Conservation (phyloP, 2,797 vertebrate genomes). For the Apogon talboti region DNA sequence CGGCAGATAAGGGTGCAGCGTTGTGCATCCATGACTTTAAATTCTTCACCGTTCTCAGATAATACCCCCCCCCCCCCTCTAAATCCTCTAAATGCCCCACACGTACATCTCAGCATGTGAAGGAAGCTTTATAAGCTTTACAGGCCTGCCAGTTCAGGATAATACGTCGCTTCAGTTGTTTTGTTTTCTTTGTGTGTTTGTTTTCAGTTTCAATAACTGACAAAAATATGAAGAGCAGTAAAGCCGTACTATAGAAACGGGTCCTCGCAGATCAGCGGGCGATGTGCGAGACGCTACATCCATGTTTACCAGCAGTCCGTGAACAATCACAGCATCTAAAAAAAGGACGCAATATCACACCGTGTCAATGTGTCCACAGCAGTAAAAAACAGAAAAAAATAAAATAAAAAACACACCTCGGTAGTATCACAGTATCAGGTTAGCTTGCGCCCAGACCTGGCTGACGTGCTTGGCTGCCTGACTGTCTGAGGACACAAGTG, state of each 20-base stretch:
- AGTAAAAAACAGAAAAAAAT: too few species aligned
- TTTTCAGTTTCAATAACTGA: not conserved
- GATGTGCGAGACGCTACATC: not conserved
- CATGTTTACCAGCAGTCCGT: slow-evolving; percentile 21
- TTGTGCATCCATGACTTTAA: too few species aligned
- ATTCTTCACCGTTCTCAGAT: too few species aligned
- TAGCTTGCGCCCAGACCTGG: slow-evolving; percentile 27
- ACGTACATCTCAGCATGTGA: too few species aligned
- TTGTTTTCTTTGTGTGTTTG: not conserved
- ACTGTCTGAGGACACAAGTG: slow-evolving; percentile 30
- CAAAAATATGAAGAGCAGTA: slow-evolving; percentile 5
- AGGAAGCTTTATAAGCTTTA: too few species aligned
- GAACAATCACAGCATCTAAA: slow-evolving; percentile 15
- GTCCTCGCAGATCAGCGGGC: slow-evolving; percentile 9
- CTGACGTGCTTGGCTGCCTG: slow-evolving; percentile 39
- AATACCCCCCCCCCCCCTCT: too few species aligned
- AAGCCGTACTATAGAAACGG: slow-evolving; percentile 2
- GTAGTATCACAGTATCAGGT: slow-evolving; percentile 18
- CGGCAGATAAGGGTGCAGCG: too few species aligned
- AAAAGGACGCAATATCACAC: not conserved
- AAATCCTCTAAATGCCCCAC: too few species aligned
- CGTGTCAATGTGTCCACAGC: slow-evolving; percentile 19
- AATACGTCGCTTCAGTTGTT: not conserved
- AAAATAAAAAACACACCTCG: too few species aligned
- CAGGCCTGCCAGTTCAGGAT: too few species aligned